Evolutionary conservation across 2,888 invertebrate species (phyloP), one percentile per base, ranked within the genome.

Genomic region (Crocallis elinguaria): DNA sequence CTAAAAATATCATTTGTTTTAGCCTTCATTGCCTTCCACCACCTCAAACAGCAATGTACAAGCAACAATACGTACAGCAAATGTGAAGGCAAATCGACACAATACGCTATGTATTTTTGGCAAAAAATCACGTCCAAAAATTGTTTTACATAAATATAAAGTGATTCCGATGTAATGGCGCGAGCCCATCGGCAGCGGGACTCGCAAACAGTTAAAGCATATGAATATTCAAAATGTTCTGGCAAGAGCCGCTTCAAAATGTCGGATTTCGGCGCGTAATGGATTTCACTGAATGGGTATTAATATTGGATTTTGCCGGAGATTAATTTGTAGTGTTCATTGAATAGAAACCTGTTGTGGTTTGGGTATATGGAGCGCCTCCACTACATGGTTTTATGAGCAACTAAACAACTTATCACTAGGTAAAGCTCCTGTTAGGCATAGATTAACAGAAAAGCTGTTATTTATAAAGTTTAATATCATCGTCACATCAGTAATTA

Each of bases 221-320:
- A 72, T 76, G 70, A 75, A 71, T 71, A 75, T 74, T 73, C 68
- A 67, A 63, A 67, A 60, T 69, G 62, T 70, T 71, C 67, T 66
- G 56, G 61, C 59, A 68, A 67, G 62, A 54, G 58, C 56, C 57
- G 55, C 52, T 49, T 54, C 37, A 23, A 30, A 62, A 54, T 44
- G 17, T 16, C 39, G 51, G 50, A 54, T 49, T 60, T 43, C 45
- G 36, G 12, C 39, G 42, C 37, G 52, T 51, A 60, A 56, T 57
- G 41, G 50, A 60, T 49, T 57, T 54, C 12, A 46, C 42, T 35
- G 42, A 58, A 49, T 53, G 50, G 9, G 49, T 57, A 57, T 54
- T 57, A 59, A 53, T 55, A 55, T 54, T 50, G 50, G 46, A 45
- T 46, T 50, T 25, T 41, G 49, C 21, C 23, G 55, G 49, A 25